These are phyloP conservation scores for Tapirus indicus DNA, from an alignment of 2,797 vertebrate genomes.

Conservation along the genomic window DNA sequence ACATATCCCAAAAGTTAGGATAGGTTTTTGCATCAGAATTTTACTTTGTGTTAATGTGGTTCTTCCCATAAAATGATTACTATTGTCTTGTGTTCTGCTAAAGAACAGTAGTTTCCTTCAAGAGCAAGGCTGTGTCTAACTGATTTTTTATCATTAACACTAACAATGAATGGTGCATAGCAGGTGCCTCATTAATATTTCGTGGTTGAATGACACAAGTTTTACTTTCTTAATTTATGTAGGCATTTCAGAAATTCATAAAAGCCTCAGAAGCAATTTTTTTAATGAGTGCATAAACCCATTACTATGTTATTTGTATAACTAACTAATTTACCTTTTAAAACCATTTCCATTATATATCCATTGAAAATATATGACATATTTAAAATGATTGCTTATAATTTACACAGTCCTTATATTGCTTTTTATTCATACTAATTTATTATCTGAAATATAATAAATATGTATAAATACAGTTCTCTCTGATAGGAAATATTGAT, in stretches of 20 bases:
- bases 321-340: conserved; percentile 74
- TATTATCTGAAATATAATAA: conserved; percentile 76
- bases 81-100: neutral
- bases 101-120: neutral
- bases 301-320: conserved; percentile 60
- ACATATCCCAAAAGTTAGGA: neutral
- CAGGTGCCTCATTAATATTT: neutral
- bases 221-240: neutral
- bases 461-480: conserved; percentile 82
- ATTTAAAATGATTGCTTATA: conserved; percentile 80
- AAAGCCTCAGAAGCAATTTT: neutral
- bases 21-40: neutral
- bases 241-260: conserved; percentile 19
- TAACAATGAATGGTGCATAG: neutral
- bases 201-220: neutral
- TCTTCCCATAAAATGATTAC: neutral
- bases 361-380: conserved; percentile 69
- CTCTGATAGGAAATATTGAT: conserved; percentile 74
- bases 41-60: neutral
- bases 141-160: neutral
- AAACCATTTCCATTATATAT: conserved; percentile 76
- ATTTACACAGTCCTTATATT: conserved; percentile 48
- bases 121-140: neutral
- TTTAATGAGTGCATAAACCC: conserved; percentile 39
- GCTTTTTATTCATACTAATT: conserved; percentile 75